Evolutionary conservation across 64 coral and sea anemone genomes (phyloP), one percentile per base, ranked within the genome.

Genomic region (Astreopora myriophthalma): DNA sequence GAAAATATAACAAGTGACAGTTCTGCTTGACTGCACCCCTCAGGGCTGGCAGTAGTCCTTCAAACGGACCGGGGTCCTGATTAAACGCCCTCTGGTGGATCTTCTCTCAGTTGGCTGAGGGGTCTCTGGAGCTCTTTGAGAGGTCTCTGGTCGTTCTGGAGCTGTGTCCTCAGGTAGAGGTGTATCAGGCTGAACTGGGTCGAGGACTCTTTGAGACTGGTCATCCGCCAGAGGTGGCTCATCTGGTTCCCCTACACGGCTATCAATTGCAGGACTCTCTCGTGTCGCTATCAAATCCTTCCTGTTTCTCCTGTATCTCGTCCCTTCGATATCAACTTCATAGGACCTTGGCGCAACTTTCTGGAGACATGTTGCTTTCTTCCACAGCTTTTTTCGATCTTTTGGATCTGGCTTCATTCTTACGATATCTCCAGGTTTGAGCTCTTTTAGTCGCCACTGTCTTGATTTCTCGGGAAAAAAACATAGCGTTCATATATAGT

Each of bases 321-420:
- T 86, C 62, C 83, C 83, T 86, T 87, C 85, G 38, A 73, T 49
- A 48, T 48, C 85, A 73, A 73, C 85, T 87, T 87, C 85, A 87
- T 87, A 86, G 63, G 37, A 71, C 48, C 83, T 86, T 69, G 64
- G 83, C 63, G 83, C 37, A 42, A 86, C 83, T 86, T 86, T 19
- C 83, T 86, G 35, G 63, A 70, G 63, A 40, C 83, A 86, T 86
- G 83, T 86, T 86, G 83, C 83, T 86, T 86, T 86, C 83, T 86
- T 86, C 83, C 83, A 86, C 83, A 86, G 26, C 83, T 70, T 86
- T 36, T 86, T 86, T 86, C 63, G 64, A 86, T 86, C 83, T 86
- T 86, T 86, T 86, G 83, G 83, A 86, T 86, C 83, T 86, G 83
- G 83, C 83, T 71, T 86, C 83, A 86, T 86, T 70, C 83, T 86